Percentiles rank a stretch among this genome's conserved stretches.
These are phyloP conservation scores for Spilosoma lubricipeda DNA, from an alignment of 2,888 invertebrate genomes.

Conservation along the genomic window DNA sequence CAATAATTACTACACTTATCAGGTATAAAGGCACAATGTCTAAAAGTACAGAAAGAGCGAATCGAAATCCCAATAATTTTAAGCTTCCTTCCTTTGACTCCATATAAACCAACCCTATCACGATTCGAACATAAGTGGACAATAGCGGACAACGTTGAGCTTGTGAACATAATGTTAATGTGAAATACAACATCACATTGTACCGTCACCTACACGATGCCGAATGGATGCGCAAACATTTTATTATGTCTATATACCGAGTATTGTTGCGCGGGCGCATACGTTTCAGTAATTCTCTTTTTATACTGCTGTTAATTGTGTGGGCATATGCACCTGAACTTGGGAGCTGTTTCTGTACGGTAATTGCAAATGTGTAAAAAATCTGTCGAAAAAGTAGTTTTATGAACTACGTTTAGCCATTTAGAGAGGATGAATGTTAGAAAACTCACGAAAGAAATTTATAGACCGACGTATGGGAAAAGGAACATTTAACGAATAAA, in stretches of 20 bases:
- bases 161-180: slow-evolving; percentile 86
- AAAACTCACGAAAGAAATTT: no score
- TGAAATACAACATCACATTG: slow-evolving; percentile 85
- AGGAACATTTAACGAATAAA: no score
- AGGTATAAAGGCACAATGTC: no score
- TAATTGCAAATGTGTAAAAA: neutral
- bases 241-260: slow-evolving; percentile 44
- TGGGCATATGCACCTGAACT: neutral
- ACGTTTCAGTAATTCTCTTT: neutral
- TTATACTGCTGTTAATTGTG: slow-evolving; percentile 3
- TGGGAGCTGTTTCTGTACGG: neutral
- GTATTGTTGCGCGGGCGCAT: slow-evolving; percentile 19
- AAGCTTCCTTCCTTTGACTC: neutral
- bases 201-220: slow-evolving; percentile 73
- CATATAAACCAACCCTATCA: slow-evolving; percentile 60
- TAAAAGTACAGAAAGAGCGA: no score
- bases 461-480: no score
- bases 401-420: no score
- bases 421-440: no score
- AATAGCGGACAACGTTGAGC: slow-evolving; percentile 80
- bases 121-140: slow-evolving; percentile 82
- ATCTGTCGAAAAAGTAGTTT: no score
- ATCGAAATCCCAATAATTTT: no score
- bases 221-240: slow-evolving; percentile 44
- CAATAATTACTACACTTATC: no score